Percentiles rank a stretch among this genome's conserved stretches.
These are phyloP conservation scores for Steinernema feltiae DNA, from an alignment of 1,140 invertebrate species.

Conservation along the genomic window DNA sequence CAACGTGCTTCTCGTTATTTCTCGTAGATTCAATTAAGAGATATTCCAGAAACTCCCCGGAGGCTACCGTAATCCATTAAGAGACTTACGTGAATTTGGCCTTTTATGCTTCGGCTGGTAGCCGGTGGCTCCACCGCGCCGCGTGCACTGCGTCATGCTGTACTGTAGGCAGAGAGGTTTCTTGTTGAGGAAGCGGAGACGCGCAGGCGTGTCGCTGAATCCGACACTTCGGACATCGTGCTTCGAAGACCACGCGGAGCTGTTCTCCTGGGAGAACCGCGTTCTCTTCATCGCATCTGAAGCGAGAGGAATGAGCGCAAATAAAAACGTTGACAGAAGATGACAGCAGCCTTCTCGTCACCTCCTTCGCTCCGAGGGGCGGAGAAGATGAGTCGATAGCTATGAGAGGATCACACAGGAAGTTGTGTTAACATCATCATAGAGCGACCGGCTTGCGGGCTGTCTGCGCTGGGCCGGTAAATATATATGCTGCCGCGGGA, in stretches of 20 bases:
- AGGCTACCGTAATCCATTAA: not conserved
- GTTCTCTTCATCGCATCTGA: conserved; percentile 8
- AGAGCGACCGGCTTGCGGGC: too few relatives aligned
- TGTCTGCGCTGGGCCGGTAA: too few relatives aligned
- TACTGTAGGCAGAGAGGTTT: conserved; percentile 47
- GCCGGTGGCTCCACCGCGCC: not conserved
- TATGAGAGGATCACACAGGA: not conserved
- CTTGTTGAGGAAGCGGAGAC: conserved; percentile 35
- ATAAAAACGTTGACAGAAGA: not conserved
- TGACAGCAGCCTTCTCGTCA: not conserved
- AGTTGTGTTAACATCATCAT: not conserved
- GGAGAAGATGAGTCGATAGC: not conserved
- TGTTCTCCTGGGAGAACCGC: conserved; percentile 15
- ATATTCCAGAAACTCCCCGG: too few relatives aligned
- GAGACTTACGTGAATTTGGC: conserved; percentile 19
- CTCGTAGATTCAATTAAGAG: too few relatives aligned
- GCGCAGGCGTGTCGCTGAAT: conserved; percentile 14
- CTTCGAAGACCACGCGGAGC: not conserved
- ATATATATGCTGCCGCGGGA: not conserved
- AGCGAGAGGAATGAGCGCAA: not conserved
- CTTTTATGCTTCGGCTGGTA: conserved; percentile 23
- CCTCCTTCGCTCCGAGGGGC: not conserved
- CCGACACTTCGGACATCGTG: conserved; percentile 12
- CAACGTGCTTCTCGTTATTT: too few relatives aligned
- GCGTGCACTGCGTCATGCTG: conserved; percentile 24